Evolutionary conservation across 2,113 vertebrate species (phyloP), one percentile per base, ranked within the genome.

Genomic region (Dinomys branickii): DNA sequence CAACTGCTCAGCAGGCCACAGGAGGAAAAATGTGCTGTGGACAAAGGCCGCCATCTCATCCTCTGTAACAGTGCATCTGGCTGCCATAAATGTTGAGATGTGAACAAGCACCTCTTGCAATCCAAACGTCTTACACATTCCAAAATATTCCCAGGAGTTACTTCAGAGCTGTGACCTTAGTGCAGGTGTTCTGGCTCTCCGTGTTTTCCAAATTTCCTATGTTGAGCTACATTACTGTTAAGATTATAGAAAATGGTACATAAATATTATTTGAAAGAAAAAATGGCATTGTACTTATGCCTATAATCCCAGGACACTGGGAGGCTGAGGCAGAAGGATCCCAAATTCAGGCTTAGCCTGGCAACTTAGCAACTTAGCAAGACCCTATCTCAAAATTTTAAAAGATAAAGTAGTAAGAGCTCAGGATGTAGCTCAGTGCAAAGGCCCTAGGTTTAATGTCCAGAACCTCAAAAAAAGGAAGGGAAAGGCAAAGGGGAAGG

Each of bases 181-280:
- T 14, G 13, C 54, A 84, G 19, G n/a, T 58, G 58, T 85, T 75
- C 67, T n/a, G 28, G 14, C 30, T 58, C 69, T 73, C 58, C 88
- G 20, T 63, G 85, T 65, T 93, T 91, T 75, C 56, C 91, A 81
- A 38, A 88, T 90, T 54, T 95, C 82, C 86, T 82, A 50, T 13
- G 30, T 47, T 95, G 52, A 91, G 71, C 47, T 28, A n/a, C 30
- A 65, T 65, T 59, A 87, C 59, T 88, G 54, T 82, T 84, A 94
- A 88, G 71, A 84, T 85, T 67, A 54, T 50, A 47, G 71, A 85
- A 47, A 84, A 63, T 52, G 33, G n/a, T 47, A 95, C 94, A 88
- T 54, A 95, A 87, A 41, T 3, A 41, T 67, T 61, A 84, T 58
- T 71, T 94, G 83, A 65, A 54, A 75, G 28, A 54, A 24, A 78